Evolutionary conservation across 92 coral and sea anemone species (phyloP).

Genomic region (Epizoanthus illoricatus): DNA sequence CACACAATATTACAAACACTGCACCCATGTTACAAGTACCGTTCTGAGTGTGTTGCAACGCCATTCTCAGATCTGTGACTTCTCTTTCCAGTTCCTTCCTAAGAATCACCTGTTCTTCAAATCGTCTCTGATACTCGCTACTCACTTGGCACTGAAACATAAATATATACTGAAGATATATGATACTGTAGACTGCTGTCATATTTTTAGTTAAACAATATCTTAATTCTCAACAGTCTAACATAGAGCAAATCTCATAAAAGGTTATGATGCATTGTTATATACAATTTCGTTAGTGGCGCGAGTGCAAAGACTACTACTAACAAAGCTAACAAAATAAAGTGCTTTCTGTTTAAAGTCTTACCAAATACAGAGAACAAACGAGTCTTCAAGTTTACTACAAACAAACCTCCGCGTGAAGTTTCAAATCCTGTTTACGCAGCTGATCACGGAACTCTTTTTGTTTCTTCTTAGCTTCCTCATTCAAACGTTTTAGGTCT

Average conservation of each 20-base stretch:
- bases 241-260: too few species aligned
- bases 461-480: constrained; percentile 29
- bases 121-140: constrained; percentile 29
- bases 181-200: too few species aligned
- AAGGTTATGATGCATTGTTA: too few species aligned
- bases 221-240: too few species aligned
- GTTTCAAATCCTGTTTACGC: constrained; percentile 34
- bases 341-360: too few species aligned
- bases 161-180: too few species aligned
- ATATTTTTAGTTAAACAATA: too few species aligned
- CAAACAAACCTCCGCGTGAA: constrained; percentile 24
- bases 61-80: constrained; percentile 15
- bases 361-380: too few species aligned
- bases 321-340: too few species aligned
- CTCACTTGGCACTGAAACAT: constrained; percentile 18
- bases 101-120: constrained; percentile 36
- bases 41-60: constrained; percentile 33
- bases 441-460: constrained; percentile 29
- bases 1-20: too few species aligned
- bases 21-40: not conserved
- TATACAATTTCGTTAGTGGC: too few species aligned
- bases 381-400: not conserved
- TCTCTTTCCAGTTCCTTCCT: constrained; percentile 36
- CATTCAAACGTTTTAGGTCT: constrained; percentile 4
- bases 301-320: too few species aligned